phyloP scores from a whole-genome alignment of 2,113 vertebrate species.

The Stegostoma tigrinum region DNA sequence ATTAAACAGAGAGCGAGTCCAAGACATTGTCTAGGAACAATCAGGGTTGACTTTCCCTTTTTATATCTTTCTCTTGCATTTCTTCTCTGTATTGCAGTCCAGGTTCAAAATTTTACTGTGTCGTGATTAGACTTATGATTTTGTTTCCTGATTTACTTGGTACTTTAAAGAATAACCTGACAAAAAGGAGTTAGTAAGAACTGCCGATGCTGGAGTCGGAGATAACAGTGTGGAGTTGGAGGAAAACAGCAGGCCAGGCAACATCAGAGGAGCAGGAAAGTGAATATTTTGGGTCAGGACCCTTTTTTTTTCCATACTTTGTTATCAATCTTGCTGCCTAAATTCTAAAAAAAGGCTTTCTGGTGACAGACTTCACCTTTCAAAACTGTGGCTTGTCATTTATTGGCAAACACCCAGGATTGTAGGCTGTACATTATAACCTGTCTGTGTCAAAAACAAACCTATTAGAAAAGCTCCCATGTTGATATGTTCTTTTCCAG shows the following conservation, averaged over 20 bases:
- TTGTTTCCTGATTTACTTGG: background rate
- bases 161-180: background rate
- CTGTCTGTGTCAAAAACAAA: background rate
- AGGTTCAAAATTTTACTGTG: background rate
- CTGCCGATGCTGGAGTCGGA: no score
- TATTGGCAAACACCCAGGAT: background rate
- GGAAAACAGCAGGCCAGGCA: no score
- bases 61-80: background rate
- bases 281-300: no score
- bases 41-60: background rate
- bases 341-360: background rate
- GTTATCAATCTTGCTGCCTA: background rate
- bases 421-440: background rate
- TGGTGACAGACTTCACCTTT: background rate
- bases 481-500: slow-evolving; percentile 49
- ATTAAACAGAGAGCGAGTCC: background rate
- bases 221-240: no score
- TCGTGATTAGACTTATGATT: background rate
- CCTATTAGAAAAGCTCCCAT: background rate
- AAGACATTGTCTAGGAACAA: background rate
- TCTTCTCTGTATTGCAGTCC: background rate
- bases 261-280: no score
- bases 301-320: no score
- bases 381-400: background rate
- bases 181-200: background rate